Percentiles rank a stretch among this genome's conserved stretches.
These are phyloP conservation scores for Ifrita kowaldi DNA, from an alignment of 2,113 vertebrate species.

Conservation along the genomic window DNA sequence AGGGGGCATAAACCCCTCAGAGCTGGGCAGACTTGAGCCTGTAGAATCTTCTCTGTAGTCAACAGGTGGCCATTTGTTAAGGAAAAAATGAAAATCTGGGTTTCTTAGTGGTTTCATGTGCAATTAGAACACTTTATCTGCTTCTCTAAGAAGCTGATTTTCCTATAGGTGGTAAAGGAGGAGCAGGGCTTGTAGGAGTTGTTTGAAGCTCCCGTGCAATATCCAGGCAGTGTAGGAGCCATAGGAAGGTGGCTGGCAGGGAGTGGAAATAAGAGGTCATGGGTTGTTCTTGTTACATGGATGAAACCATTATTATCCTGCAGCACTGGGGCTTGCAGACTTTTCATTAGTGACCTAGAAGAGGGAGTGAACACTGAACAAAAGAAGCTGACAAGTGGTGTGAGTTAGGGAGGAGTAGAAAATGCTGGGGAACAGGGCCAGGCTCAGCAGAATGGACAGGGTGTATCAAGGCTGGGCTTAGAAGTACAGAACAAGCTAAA, in stretches of 20 bases:
- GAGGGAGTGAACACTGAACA: background rate
- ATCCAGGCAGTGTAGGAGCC: background rate
- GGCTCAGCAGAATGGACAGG: background rate
- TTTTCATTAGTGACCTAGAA: background rate
- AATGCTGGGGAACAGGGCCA: background rate
- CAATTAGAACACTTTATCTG: background rate
- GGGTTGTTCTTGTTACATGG: background rate
- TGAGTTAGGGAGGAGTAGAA: background rate
- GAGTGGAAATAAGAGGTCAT: background rate
- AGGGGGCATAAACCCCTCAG: too few species aligned
- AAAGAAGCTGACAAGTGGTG: background rate
- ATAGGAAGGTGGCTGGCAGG: background rate
- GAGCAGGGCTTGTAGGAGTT: background rate
- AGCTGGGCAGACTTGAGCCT: background rate
- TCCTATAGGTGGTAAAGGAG: background rate
- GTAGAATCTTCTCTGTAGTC: too few species aligned
- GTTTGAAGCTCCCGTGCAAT: background rate
- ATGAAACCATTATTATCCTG: background rate
- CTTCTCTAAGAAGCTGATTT: background rate
- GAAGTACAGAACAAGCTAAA: background rate
- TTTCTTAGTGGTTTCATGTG: background rate
- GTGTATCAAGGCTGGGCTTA: background rate
- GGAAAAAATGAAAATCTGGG: rapidly evolving
- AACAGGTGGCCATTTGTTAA: background rate
- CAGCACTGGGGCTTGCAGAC: background rate